phyloP scores from a whole-genome alignment of 2,888 invertebrate genomes.

The Hypercompe scribonia region DNA sequence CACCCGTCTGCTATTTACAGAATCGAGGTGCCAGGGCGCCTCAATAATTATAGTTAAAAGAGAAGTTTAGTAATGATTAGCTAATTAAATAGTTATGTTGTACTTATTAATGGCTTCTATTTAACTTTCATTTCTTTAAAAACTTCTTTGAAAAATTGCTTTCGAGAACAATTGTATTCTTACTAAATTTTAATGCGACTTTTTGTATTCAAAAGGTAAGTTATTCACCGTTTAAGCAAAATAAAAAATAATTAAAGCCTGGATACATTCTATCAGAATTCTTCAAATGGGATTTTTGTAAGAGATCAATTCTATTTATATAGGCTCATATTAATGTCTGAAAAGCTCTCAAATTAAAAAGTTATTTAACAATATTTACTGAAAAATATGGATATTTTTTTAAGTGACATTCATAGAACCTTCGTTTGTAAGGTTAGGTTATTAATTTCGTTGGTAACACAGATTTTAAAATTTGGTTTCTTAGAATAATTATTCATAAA shows the following conservation, averaged over 20 bases:
- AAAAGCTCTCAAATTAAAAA: too few relatives aligned
- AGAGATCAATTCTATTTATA: too few relatives aligned
- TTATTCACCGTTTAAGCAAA: too few relatives aligned
- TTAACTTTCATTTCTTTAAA: constrained; percentile 14
- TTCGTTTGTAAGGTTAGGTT: not conserved
- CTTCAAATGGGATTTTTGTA: too few relatives aligned
- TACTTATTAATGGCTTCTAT: constrained; percentile 16
- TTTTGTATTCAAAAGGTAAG: too few relatives aligned
- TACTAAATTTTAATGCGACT: too few relatives aligned
- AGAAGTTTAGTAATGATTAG: not conserved
- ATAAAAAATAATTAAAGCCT: too few relatives aligned
- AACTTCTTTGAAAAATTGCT: constrained; percentile 1
- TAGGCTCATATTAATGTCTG: too few relatives aligned
- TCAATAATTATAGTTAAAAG: not conserved
- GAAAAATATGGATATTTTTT: too few relatives aligned
- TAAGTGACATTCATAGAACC: not conserved
- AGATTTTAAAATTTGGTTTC: not conserved
- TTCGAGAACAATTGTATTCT: too few relatives aligned
- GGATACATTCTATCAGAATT: too few relatives aligned
- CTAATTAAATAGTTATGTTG: constrained; percentile 12
- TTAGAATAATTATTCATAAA: not conserved
- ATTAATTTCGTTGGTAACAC: not conserved
- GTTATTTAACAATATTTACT: too few relatives aligned
- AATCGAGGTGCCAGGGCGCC: not conserved
- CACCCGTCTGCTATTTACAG: not conserved